Conservation (phyloP, 2,797 vertebrate species). For the Chromobotia macracanthus region DNA sequence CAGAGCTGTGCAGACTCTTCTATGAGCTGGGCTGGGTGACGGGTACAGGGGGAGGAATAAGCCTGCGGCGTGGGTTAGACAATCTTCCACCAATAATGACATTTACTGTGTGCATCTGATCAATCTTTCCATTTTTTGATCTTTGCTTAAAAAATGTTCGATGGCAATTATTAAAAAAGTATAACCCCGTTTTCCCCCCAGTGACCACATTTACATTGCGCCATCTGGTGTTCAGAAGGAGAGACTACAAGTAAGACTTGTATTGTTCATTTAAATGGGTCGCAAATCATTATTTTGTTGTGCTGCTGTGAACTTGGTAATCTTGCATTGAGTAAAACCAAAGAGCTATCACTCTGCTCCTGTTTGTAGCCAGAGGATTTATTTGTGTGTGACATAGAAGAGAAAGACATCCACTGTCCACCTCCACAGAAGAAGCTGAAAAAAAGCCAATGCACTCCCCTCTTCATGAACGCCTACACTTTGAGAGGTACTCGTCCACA, state of each 20-base stretch:
- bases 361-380: constrained; percentile 87
- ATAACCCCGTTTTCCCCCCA: constrained; percentile 1
- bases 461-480: constrained; percentile 96
- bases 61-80: constrained; percentile 86
- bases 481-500: constrained; percentile 83
- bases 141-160: not conserved
- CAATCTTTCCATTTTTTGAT: too few species aligned
- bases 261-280: not conserved
- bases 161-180: not conserved
- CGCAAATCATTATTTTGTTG: not conserved
- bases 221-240: constrained; percentile 97
- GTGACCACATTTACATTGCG: constrained; percentile 89
- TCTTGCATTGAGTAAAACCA: not conserved
- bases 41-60: constrained; percentile 94
- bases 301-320: not conserved
- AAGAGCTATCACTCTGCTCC: not conserved
- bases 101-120: not conserved
- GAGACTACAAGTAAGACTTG: constrained; percentile 86
- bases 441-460: constrained; percentile 95
- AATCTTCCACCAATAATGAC: not conserved
- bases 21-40: constrained; percentile 97
- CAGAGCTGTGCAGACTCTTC: constrained; percentile 92
- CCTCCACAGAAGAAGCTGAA: constrained; percentile 80
- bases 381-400: constrained; percentile 92
- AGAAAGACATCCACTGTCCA: constrained; percentile 85